Conservation (phyloP, 2,888 invertebrate species). For the Drosophila austrosaltans region DNA sequence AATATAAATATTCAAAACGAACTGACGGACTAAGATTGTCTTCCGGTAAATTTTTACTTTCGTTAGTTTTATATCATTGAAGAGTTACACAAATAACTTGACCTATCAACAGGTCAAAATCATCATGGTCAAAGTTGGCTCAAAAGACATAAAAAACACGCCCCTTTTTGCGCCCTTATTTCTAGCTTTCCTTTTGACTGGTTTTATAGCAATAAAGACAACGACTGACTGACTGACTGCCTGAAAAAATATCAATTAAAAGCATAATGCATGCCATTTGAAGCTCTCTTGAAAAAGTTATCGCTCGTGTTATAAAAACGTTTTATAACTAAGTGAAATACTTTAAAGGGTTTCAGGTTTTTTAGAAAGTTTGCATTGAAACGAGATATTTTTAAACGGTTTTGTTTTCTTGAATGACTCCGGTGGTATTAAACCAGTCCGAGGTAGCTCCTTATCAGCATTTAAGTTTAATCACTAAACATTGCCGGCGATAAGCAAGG, state of each 20-base stretch:
- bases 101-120: neutral
- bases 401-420: neutral
- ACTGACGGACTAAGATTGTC: no score
- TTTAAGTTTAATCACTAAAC: constrained; percentile 1
- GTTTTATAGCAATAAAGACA: constrained; percentile 19
- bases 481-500: constrained; percentile 7
- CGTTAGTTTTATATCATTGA: neutral
- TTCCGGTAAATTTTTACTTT: no score
- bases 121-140: neutral
- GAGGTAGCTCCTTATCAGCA: constrained; percentile 5
- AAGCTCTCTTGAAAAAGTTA: neutral
- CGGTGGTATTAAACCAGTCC: neutral
- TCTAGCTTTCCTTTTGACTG: constrained; percentile 62
- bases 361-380: constrained; percentile 12
- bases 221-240: neutral
- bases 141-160: constrained; percentile 40
- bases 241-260: constrained; percentile 37
- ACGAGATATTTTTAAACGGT: neutral
- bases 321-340: constrained; percentile 11
- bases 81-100: neutral
- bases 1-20: no score
- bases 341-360: constrained; percentile 16
- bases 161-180: constrained; percentile 28
- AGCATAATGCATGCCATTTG: constrained; percentile 33
- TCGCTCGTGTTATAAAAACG: neutral